These are phyloP conservation scores for Pungitius pungitius DNA, from an alignment of 2,113 vertebrate species.

Conservation along the genomic window DNA sequence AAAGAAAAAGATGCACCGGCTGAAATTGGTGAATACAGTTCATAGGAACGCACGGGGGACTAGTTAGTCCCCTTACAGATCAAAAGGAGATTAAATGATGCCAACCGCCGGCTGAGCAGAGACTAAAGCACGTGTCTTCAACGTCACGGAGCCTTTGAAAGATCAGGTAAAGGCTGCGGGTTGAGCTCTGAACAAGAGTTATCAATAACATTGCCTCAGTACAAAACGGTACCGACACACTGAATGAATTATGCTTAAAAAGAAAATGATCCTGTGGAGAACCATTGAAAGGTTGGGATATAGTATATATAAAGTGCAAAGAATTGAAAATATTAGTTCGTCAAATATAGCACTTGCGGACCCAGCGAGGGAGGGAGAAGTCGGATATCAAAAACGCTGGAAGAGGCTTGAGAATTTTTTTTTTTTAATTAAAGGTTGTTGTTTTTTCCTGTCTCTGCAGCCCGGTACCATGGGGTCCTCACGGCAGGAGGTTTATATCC, in stretches of 20 bases:
- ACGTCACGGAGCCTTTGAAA: slow-evolving; percentile 9
- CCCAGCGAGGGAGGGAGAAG: no score
- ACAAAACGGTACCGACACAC: slow-evolving; percentile 14
- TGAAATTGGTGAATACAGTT: not conserved
- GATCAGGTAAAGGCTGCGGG: slow-evolving; percentile 16
- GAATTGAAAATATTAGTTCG: slow-evolving; percentile 11
- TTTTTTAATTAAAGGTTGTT: no score
- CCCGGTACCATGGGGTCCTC: no score
- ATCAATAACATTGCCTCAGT: slow-evolving; percentile 30
- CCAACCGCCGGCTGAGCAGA: not conserved
- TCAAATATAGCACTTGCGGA: not conserved
- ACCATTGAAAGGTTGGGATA: not conserved
- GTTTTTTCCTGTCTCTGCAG: no score
- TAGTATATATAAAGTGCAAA: not conserved
- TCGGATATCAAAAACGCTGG: no score
- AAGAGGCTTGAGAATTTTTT: no score
- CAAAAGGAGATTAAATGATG: not conserved
- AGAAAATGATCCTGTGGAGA: slow-evolving; percentile 10
- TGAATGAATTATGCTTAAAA: not conserved
- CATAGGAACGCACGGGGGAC: not conserved
- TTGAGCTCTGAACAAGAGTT: not conserved
- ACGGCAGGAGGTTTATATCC: not conserved
- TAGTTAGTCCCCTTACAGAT: not conserved
- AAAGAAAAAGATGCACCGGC: not conserved
- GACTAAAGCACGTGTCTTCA: slow-evolving; percentile 10